Conservation (phyloP, 2,113 vertebrate species). For the Oostethus manadensis region DNA sequence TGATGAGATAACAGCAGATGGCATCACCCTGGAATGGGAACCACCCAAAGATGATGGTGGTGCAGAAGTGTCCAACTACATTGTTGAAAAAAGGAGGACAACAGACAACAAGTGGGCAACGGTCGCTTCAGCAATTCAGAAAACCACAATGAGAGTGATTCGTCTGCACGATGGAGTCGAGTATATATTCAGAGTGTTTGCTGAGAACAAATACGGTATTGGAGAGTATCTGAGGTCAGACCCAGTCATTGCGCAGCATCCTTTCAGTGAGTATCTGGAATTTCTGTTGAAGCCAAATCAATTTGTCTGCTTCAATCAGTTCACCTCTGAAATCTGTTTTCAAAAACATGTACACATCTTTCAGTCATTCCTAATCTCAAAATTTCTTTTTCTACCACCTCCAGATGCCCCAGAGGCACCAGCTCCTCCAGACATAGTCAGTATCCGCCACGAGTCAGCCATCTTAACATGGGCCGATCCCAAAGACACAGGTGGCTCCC, state of each 20-base stretch:
- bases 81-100: constrained; percentile 91
- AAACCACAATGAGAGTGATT: constrained; percentile 90
- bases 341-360: too few relatives aligned
- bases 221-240: constrained; percentile 93
- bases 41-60: constrained; percentile 92
- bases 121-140: constrained; percentile 94
- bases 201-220: constrained; percentile 96
- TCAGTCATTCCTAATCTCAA: neutral
- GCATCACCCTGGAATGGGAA: constrained; percentile 90
- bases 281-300: too few relatives aligned
- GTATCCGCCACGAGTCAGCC: constrained; percentile 86
- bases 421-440: constrained; percentile 84
- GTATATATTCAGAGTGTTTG: constrained; percentile 93
- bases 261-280: constrained; percentile 82
- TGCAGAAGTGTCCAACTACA: constrained; percentile 94
- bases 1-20: constrained; percentile 94
- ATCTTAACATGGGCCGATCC: constrained; percentile 90
- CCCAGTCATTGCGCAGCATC: constrained; percentile 88
- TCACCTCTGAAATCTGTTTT: too few relatives aligned
- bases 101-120: constrained; percentile 93
- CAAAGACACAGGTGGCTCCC: constrained; percentile 88
- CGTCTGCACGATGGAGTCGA: constrained; percentile 91
- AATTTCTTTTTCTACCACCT: constrained; percentile 11
- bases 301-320: neutral
- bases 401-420: constrained; percentile 94